Conservation (phyloP, 2,888 invertebrate genomes). For the Labia minor region DNA sequence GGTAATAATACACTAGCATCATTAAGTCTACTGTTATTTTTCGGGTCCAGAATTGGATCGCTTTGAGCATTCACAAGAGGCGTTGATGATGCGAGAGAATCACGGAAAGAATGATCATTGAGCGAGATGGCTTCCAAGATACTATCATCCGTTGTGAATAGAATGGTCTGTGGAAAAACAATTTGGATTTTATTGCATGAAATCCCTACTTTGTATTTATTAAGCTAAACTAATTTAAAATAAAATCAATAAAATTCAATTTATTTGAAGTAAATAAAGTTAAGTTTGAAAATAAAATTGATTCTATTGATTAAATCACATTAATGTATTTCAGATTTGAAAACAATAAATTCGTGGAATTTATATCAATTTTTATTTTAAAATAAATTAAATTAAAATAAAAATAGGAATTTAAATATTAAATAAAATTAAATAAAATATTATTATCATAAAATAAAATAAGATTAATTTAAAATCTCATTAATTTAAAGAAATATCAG, state of each 20-base stretch:
- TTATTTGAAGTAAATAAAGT: neutral
- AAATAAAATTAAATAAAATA: no score
- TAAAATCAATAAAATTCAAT: neutral
- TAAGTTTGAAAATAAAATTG: constrained; percentile 16
- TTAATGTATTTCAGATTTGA: no score
- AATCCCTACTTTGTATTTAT: constrained; percentile 13
- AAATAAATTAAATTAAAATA: constrained; percentile 17
- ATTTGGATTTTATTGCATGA: neutral
- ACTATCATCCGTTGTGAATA: constrained; percentile 66
- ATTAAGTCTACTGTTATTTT: neutral
- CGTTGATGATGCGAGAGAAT: constrained; percentile 22
- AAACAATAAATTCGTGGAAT: no score
- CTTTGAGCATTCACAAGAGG: neutral
- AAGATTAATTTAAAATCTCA: no score
- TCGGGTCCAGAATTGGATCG: neutral
- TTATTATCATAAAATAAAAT: no score
- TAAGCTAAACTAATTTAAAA: constrained; percentile 13
- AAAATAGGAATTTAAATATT: no score
- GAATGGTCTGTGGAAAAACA: constrained; percentile 56
- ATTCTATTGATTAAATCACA: neutral
- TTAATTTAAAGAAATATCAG: no score
- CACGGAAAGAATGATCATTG: constrained; percentile 41
- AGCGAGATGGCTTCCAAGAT: constrained; percentile 53
- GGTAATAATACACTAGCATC: neutral
- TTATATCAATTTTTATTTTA: no score